A percentile compares a stretch with the other conserved stretches of the same genome.
Evolutionary conservation across 2,888 invertebrate genomes (phyloP).

Genomic region (Drosophila borealis): DNA sequence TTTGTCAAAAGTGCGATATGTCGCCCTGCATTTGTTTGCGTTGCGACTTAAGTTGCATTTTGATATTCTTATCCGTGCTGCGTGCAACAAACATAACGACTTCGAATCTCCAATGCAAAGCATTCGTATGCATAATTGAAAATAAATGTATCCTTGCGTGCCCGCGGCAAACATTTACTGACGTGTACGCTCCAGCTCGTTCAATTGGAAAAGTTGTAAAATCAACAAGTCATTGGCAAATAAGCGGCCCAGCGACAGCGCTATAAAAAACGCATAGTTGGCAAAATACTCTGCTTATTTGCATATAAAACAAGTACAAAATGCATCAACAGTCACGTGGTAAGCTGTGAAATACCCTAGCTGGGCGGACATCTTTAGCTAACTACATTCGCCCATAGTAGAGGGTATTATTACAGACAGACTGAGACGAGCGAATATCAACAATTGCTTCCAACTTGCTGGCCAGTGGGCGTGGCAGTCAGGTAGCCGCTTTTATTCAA

Average conservation of each 20-base stretch:
- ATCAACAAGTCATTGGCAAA: slow-evolving; percentile 77
- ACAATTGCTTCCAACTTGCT: background rate
- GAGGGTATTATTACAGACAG: slow-evolving; percentile 14
- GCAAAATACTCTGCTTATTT: slow-evolving; percentile 68
- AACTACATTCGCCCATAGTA: background rate
- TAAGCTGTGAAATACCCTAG: slow-evolving; percentile 27
- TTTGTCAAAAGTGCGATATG: slow-evolving; percentile 55
- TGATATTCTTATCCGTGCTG: slow-evolving; percentile 14
- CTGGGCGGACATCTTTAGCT: background rate
- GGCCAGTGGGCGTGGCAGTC: background rate
- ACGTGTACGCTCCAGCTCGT: slow-evolving; percentile 37
- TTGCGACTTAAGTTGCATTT: slow-evolving; percentile 29
- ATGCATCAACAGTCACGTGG: background rate
- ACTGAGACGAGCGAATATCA: slow-evolving; percentile 11
- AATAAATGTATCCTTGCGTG: slow-evolving; percentile 39
- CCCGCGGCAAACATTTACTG: slow-evolving; percentile 48
- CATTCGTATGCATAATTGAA: slow-evolving; percentile 60
- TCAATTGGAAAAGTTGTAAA: slow-evolving; percentile 76
- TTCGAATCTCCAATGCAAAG: slow-evolving; percentile 31
- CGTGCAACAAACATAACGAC: slow-evolving; percentile 36
- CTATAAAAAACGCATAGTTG: slow-evolving; percentile 38
- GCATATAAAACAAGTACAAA: slow-evolving; percentile 50
- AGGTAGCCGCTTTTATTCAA: slow-evolving; percentile 43
- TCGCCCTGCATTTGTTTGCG: slow-evolving; percentile 40
- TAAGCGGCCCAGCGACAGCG: slow-evolving; percentile 48